These are phyloP conservation scores for Ataeniobius toweri DNA, from an alignment of 2,797 vertebrate genomes.

Conservation along the genomic window DNA sequence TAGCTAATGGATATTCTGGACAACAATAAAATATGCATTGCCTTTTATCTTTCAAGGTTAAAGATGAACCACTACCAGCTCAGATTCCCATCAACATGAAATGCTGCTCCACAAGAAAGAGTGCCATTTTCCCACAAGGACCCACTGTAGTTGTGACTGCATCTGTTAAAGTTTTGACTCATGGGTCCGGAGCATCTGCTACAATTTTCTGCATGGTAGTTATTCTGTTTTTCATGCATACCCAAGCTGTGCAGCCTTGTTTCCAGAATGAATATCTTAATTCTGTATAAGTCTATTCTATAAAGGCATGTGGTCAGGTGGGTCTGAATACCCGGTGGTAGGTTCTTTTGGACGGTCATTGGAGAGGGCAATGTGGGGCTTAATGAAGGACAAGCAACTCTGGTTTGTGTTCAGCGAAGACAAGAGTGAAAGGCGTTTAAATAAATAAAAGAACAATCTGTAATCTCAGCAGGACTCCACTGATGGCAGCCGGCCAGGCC, in stretches of 20 bases:
- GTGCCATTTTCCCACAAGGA: not conserved
- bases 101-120: not conserved
- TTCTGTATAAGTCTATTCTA: conserved; percentile 9
- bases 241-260: not conserved
- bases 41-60: not conserved
- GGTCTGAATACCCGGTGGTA: conserved; percentile 24
- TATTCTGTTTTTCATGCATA: not conserved
- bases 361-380: conserved; percentile 38
- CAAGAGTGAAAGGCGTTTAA: conserved; percentile 69
- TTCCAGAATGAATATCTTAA: not conserved
- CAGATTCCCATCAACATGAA: not conserved
- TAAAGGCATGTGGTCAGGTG: conserved; percentile 27
- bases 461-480: conserved; percentile 66
- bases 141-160: not conserved
- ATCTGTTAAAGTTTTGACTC: conserved; percentile 1
- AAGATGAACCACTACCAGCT: not conserved
- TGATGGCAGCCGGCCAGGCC: conserved; percentile 22
- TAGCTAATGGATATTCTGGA: not conserved
- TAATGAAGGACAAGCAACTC: conserved; percentile 42
- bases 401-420: conserved; percentile 61
- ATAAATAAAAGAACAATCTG: conserved; percentile 68
- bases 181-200: not conserved
- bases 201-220: conserved; percentile 1
- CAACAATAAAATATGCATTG: not conserved
- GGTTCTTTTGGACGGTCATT: conserved; percentile 20